phyloP scores from a whole-genome alignment of 2,888 invertebrate species.

The Gymnoscelis rufifasciata region DNA sequence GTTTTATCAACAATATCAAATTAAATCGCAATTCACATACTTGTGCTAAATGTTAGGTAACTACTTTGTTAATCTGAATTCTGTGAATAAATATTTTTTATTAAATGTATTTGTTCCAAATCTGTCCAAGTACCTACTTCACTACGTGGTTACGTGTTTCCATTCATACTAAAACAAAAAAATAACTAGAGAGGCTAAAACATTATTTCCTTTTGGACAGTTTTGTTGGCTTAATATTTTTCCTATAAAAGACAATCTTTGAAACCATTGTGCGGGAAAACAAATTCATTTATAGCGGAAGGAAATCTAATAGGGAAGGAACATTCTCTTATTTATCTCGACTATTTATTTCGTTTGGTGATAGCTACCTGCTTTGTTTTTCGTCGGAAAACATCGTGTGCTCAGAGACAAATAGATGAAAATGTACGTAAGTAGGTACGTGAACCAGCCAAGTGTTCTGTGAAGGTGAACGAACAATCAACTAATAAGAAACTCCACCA shows the following conservation, averaged over 20 bases:
- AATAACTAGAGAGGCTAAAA: no score
- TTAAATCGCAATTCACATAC: no score
- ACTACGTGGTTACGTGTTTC: no score
- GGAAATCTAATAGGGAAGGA: constrained; percentile 38
- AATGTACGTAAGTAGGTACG: background rate
- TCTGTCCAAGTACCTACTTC: no score
- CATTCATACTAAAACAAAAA: no score
- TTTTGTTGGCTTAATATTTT: background rate
- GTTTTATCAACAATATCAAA: no score
- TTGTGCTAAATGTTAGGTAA: no score
- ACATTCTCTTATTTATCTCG: constrained; percentile 28
- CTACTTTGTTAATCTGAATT: background rate
- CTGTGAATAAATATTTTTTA: no score
- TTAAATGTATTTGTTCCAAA: no score
- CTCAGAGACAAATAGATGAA: constrained; percentile 2
- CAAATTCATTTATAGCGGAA: constrained; percentile 35
- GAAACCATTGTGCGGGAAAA: constrained; percentile 31
- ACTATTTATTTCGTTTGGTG: constrained; percentile 20
- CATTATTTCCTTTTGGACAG: no score
- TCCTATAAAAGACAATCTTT: constrained; percentile 5
- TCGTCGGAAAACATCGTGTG: constrained; percentile 7
- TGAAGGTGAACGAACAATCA: background rate
- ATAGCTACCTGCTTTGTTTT: constrained; percentile 21
- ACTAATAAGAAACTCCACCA: no score
- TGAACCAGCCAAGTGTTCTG: background rate